Base-by-base conservation (phyloP, 2,113 vertebrate genomes). In the Aptenodytes patagonicus region DNA sequence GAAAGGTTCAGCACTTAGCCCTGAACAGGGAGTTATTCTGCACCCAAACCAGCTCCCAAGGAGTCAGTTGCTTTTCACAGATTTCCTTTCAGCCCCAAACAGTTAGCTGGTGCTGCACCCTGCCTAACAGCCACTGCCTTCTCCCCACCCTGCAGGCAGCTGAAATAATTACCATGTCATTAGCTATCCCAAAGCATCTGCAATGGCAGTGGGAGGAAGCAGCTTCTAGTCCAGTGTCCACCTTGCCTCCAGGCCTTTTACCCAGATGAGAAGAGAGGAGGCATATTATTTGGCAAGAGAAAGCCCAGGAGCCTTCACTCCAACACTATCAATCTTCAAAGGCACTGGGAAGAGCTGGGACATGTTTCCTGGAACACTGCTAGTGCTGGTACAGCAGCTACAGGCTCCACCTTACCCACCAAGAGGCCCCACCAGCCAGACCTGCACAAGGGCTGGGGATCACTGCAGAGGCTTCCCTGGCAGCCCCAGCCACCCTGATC, bases 181-280 rank as follows among this genome's bases (percentile, higher is more conserved):
- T 83, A 87, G 25, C 61, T 62, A 68, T 83, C 44, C 94, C 70
- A 82, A 79, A 83, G 47, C 46, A 70, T 68, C 79, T 89, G 51
- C 73, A 69, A 10, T 3, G 26, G 73, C 25, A 92, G 70, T 47
- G 60, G 77, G 75, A 92, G n/a, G 84, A 83, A 80, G 49, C 55
- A 75, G 54, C 32, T 89, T 96, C 71, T 36, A 69, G 65, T 13
- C 65, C 68, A 40, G 34, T 17, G 52, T 81, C 87, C 84, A 87
- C 96, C 95, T 95, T 94, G 36, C 92, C 96, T 93, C 36, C 36
- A 90, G 96, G 96, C 85, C 34, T 90, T 62, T 77, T 73, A 87
- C 44, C 28, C 36, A 82, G 83, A 75, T 71, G 92, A 87, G 57
- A 76, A 36, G 32, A 51, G 31, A 72, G 38, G 12, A 92, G 14